phyloP scores from a whole-genome alignment of 1,140 invertebrate species.

The Drosophila simulans region DNA sequence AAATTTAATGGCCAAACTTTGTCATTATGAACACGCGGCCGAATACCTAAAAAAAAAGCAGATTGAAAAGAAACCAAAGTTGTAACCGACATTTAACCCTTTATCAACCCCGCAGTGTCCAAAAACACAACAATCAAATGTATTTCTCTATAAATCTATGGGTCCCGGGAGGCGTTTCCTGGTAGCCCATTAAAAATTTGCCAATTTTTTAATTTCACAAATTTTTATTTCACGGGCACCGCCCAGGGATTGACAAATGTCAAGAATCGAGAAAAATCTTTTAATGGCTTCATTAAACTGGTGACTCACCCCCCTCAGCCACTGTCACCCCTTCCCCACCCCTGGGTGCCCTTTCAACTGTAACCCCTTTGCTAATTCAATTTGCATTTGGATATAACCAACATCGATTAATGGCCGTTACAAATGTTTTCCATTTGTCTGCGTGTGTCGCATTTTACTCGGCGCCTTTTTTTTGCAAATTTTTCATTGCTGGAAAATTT shows the following conservation, averaged over 20 bases:
- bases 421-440: conserved; percentile 81
- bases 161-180: conserved; percentile 53
- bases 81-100: conserved; percentile 55
- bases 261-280: conserved; percentile 57
- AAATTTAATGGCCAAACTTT: conserved; percentile 77
- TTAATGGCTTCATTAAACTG: conserved; percentile 77
- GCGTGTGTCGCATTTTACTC: conserved; percentile 60
- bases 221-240: conserved; percentile 68
- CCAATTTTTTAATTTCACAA: conserved; percentile 67
- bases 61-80: conserved; percentile 8
- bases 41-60: conserved; percentile 4
- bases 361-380: conserved; percentile 67
- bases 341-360: background rate
- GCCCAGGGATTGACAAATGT: conserved; percentile 75
- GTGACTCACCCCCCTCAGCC: conserved; percentile 31
- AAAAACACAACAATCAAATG: conserved; percentile 28
- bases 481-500: conserved; percentile 58
- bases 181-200: conserved; percentile 60
- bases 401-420: conserved; percentile 79
- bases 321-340: conserved; percentile 10
- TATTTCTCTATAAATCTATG: conserved; percentile 3
- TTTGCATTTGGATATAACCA: conserved; percentile 69
- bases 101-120: conserved; percentile 30
- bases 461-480: conserved; percentile 44
- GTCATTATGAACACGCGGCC: conserved; percentile 48